Evolutionary conservation across 2,888 invertebrate genomes (phyloP), one percentile per base, ranked within the genome.

Genomic region (Fabriciana adippe): DNA sequence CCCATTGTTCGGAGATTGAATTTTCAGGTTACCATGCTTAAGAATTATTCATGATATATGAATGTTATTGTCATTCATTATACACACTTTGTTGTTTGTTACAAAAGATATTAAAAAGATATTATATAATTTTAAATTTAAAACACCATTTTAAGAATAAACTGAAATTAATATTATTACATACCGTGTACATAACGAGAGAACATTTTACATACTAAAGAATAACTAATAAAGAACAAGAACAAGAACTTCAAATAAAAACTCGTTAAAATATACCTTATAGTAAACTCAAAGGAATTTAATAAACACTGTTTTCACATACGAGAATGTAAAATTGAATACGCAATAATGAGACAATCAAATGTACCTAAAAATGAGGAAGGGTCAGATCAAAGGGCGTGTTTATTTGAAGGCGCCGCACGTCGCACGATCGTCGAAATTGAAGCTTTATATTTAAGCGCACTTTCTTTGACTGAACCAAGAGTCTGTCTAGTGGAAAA

Each of bases 1-100:
- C 86, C 88, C 85, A 91, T 92, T 90, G 91, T 91, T 90, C 89
- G 90, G 86, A 88, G 90, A 92, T 92, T 92, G 92, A 91, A 92
- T 90, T 89, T 90, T 88, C 84, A 84, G 89, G 89, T 86, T 88
- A 88, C 88, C 88, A 87, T 83, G 82, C 86, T 86, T 86, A 87
- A 88, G 90, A 90, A 88, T 90, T 86, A 90, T 90, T 90, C 88
- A 90, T 89, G 85, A 87, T 86, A 66, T 70, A 64, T 67, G 65
- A 63, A 70, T 65, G 60, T 60, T 68, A 48, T 47, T 64, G 60
- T 60, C 35, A 55, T 60, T 50, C 26, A 54, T 60, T 54, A 55
- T n/a, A 59, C 14, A 50, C 14, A 47, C 18, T 14, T 45, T 59
- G 14, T 47, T 21, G 47, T 53, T 53, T 16, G 45, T 35, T 59